Base-by-base conservation (phyloP, 2,797 vertebrate species). In the Labeo calbasu region DNA sequence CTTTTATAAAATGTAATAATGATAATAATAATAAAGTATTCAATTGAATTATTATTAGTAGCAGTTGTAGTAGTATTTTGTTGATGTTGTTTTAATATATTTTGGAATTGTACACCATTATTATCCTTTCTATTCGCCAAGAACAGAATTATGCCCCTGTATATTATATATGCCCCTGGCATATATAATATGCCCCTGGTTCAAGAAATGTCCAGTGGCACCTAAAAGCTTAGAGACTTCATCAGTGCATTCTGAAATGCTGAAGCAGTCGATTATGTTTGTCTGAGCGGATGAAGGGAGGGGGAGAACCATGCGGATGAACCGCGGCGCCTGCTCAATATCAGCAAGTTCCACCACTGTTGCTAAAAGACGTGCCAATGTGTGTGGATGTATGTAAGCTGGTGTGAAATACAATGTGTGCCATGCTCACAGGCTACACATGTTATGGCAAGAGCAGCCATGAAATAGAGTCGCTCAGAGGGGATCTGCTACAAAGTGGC, bases 401-500 rank as follows among this genome's bases (percentile, higher is more conserved):
- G 78, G 85, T 92, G 92, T 93, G 92, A 93, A 94, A 93, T 92
- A 92, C 89, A 90, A 81, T 87, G 84, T 92, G 88, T 84, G 3
- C 71, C 80, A 83, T 83, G 90, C 85, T 89, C 83, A 89, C 32
- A 43, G 85, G 87, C 87, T 91, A 88, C 90, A 91, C 82, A 88
- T 90, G 88, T 90, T 89, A 86, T 88, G 87, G 91, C 90, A 91
- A 89, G 90, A 94, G 90, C 86, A 84, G 86, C 91, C 92, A 91
- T 94, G 92, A 91, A 92, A 93, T 92, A 88, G 88, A 91, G 77
- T 83, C 85, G 85, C 86, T 92, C 81, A 85, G 68, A 81, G 84
- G 79, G 85, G 85, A 85, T 88, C 83, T 85, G 59, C 81, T 86
- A 84, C 88, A 88, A 86, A 89, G 83, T 86, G 83, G 78, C 69